Conservation (phyloP, 1,140 invertebrate genomes). For the Tyrophagus putrescentiae region DNA sequence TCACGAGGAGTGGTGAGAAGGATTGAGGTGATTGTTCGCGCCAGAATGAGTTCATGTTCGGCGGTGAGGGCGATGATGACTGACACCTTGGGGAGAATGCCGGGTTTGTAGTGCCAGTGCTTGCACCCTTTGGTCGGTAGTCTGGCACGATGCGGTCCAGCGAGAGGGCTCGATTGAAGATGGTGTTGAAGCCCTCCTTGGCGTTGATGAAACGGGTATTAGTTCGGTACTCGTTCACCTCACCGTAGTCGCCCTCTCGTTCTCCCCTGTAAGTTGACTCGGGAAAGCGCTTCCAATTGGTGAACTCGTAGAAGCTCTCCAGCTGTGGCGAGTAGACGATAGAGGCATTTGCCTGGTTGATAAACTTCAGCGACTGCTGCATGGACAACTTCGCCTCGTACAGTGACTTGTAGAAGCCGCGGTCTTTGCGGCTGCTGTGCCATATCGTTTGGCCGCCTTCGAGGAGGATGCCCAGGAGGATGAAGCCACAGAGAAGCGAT, state of each 20-base stretch:
- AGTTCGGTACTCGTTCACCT: neutral
- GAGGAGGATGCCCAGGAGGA: too few relatives aligned
- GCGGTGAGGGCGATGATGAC: neutral
- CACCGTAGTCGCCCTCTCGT: neutral
- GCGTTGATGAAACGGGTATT: neutral
- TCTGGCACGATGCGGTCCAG: neutral
- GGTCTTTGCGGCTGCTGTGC: too few relatives aligned
- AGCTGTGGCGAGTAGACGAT: neutral
- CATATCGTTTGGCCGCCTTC: too few relatives aligned
- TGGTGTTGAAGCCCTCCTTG: neutral
- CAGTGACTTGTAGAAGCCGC: too few relatives aligned
- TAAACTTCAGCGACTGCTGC: too few relatives aligned
- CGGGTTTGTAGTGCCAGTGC: conserved; percentile 4
- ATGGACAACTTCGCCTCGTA: too few relatives aligned
- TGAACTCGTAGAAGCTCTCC: neutral
- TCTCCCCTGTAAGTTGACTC: neutral
- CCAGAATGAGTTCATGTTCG: neutral
- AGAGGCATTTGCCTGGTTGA: too few relatives aligned
- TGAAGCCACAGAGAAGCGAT: too few relatives aligned
- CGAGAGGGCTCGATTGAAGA: neutral
- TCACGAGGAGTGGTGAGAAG: neutral
- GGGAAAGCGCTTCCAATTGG: conserved; percentile 3
- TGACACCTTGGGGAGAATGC: neutral
- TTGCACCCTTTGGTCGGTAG: neutral
- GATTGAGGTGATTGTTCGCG: neutral